These are phyloP conservation scores for Lamprotornis superbus DNA, from an alignment of 2,113 vertebrate genomes.

Conservation along the genomic window DNA sequence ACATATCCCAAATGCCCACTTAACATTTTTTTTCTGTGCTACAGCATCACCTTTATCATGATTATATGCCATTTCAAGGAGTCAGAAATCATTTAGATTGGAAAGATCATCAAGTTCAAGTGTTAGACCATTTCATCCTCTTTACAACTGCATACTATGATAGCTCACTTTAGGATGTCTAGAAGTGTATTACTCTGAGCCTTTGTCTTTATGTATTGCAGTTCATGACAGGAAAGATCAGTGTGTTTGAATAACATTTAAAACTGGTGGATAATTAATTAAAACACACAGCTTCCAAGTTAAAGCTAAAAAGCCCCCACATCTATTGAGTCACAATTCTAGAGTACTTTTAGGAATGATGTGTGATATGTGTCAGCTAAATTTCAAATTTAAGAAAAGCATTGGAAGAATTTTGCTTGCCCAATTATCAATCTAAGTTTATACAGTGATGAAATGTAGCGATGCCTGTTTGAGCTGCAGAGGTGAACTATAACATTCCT, in stretches of 20 bases:
- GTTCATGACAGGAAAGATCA: not conserved
- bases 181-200: not conserved
- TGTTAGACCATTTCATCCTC: not conserved
- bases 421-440: not conserved
- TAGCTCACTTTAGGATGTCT: not conserved
- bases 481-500: not conserved
- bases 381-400: not conserved
- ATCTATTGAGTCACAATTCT: not conserved
- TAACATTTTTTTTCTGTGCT: not conserved
- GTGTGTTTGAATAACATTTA: not conserved
- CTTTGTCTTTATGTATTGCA: not conserved
- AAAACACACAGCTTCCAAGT: not conserved
- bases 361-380: not conserved
- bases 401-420: not conserved
- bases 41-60: not conserved
- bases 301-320: not conserved
- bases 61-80: not conserved
- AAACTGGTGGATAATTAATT: not conserved
- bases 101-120: not conserved
- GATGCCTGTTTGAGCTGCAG: not conserved
- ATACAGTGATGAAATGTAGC: not conserved
- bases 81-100: not conserved
- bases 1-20: not conserved
- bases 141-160: not conserved
- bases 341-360: not conserved